These are phyloP conservation scores for Drosophila nikananu DNA, from an alignment of 1,140 invertebrate genomes.

Conservation along the genomic window DNA sequence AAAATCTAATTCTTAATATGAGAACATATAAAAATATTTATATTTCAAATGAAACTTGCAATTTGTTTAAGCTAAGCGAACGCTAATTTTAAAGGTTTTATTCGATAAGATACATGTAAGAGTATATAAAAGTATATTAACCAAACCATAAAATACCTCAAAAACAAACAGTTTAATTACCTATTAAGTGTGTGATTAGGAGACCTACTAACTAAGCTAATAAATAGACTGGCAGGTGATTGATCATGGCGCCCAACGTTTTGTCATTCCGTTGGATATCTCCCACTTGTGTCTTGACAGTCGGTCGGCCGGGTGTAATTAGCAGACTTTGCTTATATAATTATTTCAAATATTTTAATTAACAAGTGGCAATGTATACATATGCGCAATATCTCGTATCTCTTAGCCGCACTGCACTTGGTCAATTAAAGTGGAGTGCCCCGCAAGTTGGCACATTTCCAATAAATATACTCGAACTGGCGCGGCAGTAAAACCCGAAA, in stretches of 20 bases:
- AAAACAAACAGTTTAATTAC: background rate
- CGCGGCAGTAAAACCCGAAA: constrained; percentile 37
- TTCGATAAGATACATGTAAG: background rate
- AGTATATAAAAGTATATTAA: background rate
- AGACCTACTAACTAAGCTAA: constrained; percentile 1
- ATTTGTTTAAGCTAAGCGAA: background rate
- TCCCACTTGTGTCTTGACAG: constrained; percentile 16
- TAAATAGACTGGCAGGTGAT: constrained; percentile 20
- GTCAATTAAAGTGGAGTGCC: constrained; percentile 62
- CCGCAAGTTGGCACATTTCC: constrained; percentile 31
- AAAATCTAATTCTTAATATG: too few relatives aligned
- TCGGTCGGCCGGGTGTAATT: constrained; percentile 21
- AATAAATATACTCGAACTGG: constrained; percentile 24
- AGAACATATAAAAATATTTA: too few relatives aligned
- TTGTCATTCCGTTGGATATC: constrained; percentile 31
- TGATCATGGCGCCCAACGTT: constrained; percentile 46
- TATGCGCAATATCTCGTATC: constrained; percentile 67
- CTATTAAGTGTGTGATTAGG: background rate
- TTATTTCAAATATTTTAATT: constrained; percentile 78
- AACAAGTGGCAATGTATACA: constrained; percentile 62
- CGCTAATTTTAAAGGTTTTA: background rate
- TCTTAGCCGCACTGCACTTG: constrained; percentile 49
- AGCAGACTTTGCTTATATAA: constrained; percentile 63
- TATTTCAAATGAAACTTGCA: background rate
- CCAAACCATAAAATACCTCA: background rate